Evolutionary conservation across 2,797 vertebrate species (phyloP).

Genomic region (Betta splendens): DNA sequence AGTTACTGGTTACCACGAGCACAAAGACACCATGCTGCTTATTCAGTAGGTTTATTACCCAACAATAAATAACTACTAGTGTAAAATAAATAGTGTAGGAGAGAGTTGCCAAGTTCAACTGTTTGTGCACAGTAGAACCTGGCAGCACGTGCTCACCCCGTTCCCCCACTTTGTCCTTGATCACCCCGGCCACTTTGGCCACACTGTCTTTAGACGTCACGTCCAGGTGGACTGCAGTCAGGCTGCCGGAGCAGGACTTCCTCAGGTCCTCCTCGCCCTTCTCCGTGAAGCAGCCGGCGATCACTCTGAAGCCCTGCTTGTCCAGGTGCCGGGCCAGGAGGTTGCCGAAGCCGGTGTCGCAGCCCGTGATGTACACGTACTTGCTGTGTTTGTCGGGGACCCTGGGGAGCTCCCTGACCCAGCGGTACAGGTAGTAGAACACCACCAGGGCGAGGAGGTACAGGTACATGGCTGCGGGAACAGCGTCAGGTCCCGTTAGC

Average conservation of each 20-base stretch:
- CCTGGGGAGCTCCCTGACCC: constrained; percentile 72
- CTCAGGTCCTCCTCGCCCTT: constrained; percentile 80
- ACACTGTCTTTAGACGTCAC: constrained; percentile 74
- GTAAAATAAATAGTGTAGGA: no score
- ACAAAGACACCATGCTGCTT: no score
- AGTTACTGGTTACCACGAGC: no score
- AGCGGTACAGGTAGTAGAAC: constrained; percentile 76
- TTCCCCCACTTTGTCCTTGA: constrained; percentile 72
- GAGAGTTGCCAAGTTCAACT: no score
- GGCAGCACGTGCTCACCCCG: no score
- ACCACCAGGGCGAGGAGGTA: constrained; percentile 69
- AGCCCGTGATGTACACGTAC: constrained; percentile 83
- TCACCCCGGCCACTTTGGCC: constrained; percentile 65
- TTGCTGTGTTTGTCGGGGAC: constrained; percentile 73
- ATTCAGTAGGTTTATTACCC: no score
- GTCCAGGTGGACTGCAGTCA: constrained; percentile 74
- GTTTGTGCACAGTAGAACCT: no score
- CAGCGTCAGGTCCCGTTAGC: no score
- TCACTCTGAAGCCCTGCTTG: constrained; percentile 75
- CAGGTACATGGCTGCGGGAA: constrained; percentile 72
- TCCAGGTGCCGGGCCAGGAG: constrained; percentile 80
- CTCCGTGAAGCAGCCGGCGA: constrained; percentile 78
- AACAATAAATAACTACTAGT: no score
- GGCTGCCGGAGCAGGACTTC: constrained; percentile 73
- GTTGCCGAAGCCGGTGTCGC: constrained; percentile 80